Percentiles rank a stretch among this genome's conserved stretches.
Conservation (phyloP, 1,140 invertebrate genomes). For the Scaptomyza hsui region DNA sequence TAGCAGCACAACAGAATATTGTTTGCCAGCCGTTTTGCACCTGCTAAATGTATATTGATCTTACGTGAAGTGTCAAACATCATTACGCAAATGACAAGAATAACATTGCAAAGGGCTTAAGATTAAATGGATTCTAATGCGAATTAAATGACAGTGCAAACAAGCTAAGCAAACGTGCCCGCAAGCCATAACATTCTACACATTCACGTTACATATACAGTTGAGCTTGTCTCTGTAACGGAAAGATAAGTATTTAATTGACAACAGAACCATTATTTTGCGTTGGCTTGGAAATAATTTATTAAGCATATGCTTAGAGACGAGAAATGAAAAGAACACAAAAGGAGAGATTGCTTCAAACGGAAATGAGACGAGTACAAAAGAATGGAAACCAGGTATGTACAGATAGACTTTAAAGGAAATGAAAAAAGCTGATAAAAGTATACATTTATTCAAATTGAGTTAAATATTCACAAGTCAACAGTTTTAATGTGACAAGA, state of each 20-base stretch:
- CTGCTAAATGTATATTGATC: slow-evolving; percentile 58
- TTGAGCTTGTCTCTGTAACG: slow-evolving; percentile 12
- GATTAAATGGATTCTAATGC: slow-evolving; percentile 55
- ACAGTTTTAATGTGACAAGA: no score
- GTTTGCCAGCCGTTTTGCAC: slow-evolving; percentile 11
- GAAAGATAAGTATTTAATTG: slow-evolving; percentile 11
- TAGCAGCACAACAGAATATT: not conserved
- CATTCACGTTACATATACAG: not conserved
- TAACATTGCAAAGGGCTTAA: slow-evolving; percentile 38
- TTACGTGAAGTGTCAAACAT: slow-evolving; percentile 46
- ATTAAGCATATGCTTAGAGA: not conserved
- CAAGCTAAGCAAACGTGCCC: slow-evolving; percentile 23
- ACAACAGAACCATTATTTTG: not conserved
- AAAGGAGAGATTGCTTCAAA: slow-evolving; percentile 8
- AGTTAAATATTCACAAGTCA: not conserved
- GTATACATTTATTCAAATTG: not conserved
- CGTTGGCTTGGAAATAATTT: not conserved
- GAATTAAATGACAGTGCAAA: slow-evolving; percentile 59
- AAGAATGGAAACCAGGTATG: not conserved
- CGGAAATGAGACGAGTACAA: slow-evolving; percentile 4
- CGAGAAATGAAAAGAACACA: not conserved
- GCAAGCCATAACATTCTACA: not conserved
- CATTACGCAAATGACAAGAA: slow-evolving; percentile 53
- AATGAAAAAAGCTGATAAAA: not conserved
- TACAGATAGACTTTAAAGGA: no score